phyloP scores from a whole-genome alignment of 2,113 vertebrate genomes.

The Bufo gargarizans region DNA sequence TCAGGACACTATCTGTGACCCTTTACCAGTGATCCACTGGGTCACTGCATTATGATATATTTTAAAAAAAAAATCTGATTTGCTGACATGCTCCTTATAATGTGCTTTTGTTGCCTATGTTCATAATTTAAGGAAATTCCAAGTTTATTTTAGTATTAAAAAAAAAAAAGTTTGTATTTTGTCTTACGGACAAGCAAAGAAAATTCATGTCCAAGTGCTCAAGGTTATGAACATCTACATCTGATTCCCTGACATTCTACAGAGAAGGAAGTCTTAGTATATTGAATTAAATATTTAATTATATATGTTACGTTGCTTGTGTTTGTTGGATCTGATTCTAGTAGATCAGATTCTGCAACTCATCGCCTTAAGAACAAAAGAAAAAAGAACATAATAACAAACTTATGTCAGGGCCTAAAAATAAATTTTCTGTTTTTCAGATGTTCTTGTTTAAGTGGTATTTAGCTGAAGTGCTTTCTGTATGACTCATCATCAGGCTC shows the following conservation, averaged over 20 bases:
- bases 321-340: not conserved
- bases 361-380: slow-evolving; percentile 6
- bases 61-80: too few relatives aligned
- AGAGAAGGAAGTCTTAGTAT: not conserved
- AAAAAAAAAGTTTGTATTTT: too few relatives aligned
- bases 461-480: slow-evolving; percentile 44
- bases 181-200: too few relatives aligned
- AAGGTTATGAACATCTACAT: not conserved
- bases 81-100: too few relatives aligned
- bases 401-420: slow-evolving; percentile 27
- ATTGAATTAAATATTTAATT: not conserved
- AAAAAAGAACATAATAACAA: slow-evolving; percentile 11
- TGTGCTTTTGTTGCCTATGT: too few relatives aligned
- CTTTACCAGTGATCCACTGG: too few relatives aligned
- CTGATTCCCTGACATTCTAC: not conserved
- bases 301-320: not conserved
- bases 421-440: slow-evolving; percentile 15
- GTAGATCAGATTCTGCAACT: not conserved
- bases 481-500: slow-evolving; percentile 30
- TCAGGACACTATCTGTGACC: too few relatives aligned
- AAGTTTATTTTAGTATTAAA: too few relatives aligned
- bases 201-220: not conserved
- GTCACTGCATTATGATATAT: too few relatives aligned
- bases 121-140: too few relatives aligned
- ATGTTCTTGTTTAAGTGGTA: slow-evolving; percentile 34